Base-by-base conservation (phyloP, 2,113 vertebrate species). In the Chelonoidis abingdonii region DNA sequence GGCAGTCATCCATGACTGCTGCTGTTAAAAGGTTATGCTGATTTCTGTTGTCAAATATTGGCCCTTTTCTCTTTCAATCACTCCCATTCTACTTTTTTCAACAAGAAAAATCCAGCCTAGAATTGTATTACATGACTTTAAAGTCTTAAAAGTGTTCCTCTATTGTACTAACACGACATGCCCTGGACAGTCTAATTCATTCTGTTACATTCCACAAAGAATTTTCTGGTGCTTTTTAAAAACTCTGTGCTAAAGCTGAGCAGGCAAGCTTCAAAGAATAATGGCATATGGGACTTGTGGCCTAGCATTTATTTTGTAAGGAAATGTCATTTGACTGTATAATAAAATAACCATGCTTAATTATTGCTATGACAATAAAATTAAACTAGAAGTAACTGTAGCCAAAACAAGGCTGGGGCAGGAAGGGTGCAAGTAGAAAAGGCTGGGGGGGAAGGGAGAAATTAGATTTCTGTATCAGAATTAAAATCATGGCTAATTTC, bases 11-110 rank as follows among this genome's bases (percentile, higher is more conserved):
- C 98, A 98, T 98, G 98, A 98, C 98, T 98, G 98, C 98, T 57
- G 94, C 98, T 98, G 97, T 98, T 98, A 98, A 98, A 98, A 98
- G 98, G 98, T 98, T 98, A 98, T 98, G 98, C 98, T 98, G 98
- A 98, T 99, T 98, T 98, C 98, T 98, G 98, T 98, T 98, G 98
- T 98, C 98, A 98, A 98, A 98, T 98, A 98, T 98, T 98, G 97
- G 98, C 97, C 97, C 98, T 96, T 98, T 98, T 98, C 97, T 98
- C 97, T 98, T 97, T 98, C 97, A 98, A 98, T 98, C 98, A 98
- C 98, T 98, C 95, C 98, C 97, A 97, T 98, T 98, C 98, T 97
- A 62, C 98, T 97, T 98, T 98, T 98, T 97, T 98, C 94, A 97
- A 98, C 98, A 98, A 98, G 98, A 98, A 98, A 98, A 97, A 98